Conservation (phyloP, 1,140 invertebrate genomes). For the Chelonus insularis region DNA sequence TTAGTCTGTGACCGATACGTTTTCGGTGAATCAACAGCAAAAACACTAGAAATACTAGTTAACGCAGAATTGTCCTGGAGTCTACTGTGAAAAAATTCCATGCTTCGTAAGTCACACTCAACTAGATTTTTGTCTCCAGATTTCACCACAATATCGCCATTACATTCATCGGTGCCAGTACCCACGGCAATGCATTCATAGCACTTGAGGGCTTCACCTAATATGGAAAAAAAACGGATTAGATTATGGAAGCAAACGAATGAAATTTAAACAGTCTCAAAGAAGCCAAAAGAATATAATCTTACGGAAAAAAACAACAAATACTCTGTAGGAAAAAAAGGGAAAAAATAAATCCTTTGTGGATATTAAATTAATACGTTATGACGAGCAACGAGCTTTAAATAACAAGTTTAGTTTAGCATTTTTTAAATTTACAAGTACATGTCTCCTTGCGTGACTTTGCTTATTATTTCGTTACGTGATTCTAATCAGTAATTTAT, state of each 20-base stretch:
- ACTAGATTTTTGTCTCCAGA: conserved; percentile 25
- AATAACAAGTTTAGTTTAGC: too few species aligned
- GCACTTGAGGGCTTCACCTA: conserved; percentile 44
- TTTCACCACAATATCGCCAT: conserved; percentile 31
- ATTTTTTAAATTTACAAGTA: too few species aligned
- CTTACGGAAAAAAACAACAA: conserved; percentile 27
- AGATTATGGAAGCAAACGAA: neutral
- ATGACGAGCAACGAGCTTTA: too few species aligned
- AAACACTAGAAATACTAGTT: conserved; percentile 26
- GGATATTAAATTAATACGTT: too few species aligned
- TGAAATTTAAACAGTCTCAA: neutral
- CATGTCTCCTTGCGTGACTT: too few species aligned
- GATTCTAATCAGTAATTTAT: too few species aligned
- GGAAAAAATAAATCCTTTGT: neutral
- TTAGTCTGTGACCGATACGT: conserved; percentile 16
- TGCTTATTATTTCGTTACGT: too few species aligned
- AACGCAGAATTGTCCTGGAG: conserved; percentile 28
- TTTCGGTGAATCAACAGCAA: conserved; percentile 35
- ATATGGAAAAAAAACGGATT: conserved; percentile 14
- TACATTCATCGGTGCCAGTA: conserved; percentile 26
- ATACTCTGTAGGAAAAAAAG: too few species aligned
- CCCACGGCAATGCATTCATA: conserved; percentile 43
- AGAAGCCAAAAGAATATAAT: conserved; percentile 11
- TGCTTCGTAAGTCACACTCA: conserved; percentile 35
- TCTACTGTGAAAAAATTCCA: conserved; percentile 33